Evolutionary conservation across 1,140 invertebrate species (phyloP).

Genomic region (Trypoxylus dichotomus): DNA sequence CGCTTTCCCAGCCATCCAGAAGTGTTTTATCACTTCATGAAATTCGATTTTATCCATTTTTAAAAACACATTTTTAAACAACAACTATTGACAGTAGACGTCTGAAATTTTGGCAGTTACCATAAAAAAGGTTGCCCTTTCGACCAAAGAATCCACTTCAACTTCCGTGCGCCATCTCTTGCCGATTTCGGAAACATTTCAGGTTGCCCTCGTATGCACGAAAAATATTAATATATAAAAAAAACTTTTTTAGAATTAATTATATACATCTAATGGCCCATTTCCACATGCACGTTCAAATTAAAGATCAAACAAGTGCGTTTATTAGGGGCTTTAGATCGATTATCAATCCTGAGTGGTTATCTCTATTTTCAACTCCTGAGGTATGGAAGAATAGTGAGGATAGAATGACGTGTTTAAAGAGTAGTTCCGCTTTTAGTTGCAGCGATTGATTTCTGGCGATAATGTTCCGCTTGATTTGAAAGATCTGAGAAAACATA

Average conservation of each 20-base stretch:
- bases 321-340: slow-evolving; percentile 96
- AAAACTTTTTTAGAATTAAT: slow-evolving; percentile 70
- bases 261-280: slow-evolving; percentile 99
- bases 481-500: slow-evolving; percentile 86
- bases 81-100: no score
- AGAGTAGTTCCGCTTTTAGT: slow-evolving; percentile 54
- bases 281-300: slow-evolving; percentile 97
- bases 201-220: no score
- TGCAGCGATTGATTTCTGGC: slow-evolving; percentile 87
- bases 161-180: no score
- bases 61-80: no score
- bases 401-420: not conserved
- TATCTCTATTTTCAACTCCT: slow-evolving; percentile 93
- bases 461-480: slow-evolving; percentile 91
- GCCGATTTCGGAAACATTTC: no score
- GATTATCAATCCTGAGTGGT: slow-evolving; percentile 94
- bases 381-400: slow-evolving; percentile 68
- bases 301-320: slow-evolving; percentile 92
- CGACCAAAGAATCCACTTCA: no score
- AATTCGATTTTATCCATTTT: no score
- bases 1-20: no score
- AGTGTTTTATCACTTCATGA: no score
- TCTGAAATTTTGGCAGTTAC: no score
- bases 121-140: no score
- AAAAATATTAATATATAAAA: no score